Conservation (phyloP, 1,140 invertebrate species). For the Diabrotica virgifera region DNA sequence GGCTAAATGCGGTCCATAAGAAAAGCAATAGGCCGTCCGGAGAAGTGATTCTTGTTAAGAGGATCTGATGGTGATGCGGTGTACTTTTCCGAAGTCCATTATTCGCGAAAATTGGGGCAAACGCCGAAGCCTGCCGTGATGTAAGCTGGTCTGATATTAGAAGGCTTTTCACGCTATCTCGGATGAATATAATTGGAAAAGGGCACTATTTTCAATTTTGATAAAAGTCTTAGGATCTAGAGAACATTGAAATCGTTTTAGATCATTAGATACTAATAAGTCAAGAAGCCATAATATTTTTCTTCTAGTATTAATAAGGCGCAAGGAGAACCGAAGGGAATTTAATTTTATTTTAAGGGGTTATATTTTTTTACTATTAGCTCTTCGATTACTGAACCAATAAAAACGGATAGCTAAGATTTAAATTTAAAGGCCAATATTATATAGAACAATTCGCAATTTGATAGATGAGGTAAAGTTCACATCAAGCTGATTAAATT, state of each 20-base stretch:
- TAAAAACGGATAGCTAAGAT: no score
- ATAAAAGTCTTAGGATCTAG: not conserved
- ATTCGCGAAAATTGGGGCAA: not conserved
- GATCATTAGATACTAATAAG: not conserved
- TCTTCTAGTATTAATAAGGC: no score
- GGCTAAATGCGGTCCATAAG: not conserved
- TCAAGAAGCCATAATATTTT: no score
- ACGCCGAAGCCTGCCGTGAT: not conserved
- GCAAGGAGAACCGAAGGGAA: no score
- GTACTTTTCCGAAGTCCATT: slow-evolving; percentile 2
- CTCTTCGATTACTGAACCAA: no score
- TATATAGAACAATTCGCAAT: no score
- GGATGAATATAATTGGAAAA: not conserved
- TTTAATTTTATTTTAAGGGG: no score
- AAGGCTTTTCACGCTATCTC: not conserved
- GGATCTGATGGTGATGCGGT: not conserved
- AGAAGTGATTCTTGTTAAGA: not conserved
- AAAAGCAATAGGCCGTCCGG: not conserved
- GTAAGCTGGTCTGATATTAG: not conserved
- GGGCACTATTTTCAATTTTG: not conserved
- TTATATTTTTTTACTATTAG: no score
- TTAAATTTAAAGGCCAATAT: no score
- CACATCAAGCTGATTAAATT: no score
- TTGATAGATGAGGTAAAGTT: no score
- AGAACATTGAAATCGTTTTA: not conserved